phyloP scores from a whole-genome alignment of 2,888 invertebrate genomes.

The Diploptera punctata region DNA sequence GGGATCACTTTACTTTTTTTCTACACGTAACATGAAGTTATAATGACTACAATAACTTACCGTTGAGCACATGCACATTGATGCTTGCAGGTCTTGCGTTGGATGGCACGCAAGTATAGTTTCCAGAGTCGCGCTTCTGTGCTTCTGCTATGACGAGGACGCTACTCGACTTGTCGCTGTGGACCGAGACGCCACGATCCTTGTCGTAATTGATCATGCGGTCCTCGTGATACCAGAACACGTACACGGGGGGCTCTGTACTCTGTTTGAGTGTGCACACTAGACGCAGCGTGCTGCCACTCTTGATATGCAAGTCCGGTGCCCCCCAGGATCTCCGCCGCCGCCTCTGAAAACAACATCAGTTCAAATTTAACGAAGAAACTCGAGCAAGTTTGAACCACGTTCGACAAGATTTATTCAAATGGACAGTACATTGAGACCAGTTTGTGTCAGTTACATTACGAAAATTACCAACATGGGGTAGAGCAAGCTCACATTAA shows the following conservation, averaged over 20 bases:
- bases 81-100: slow-evolving; percentile 89
- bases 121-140: slow-evolving; percentile 77
- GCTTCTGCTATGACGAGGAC: slow-evolving; percentile 71
- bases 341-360: slow-evolving; percentile 61
- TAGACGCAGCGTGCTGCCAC: slow-evolving; percentile 72
- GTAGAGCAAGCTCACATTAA: no score
- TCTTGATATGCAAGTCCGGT: slow-evolving; percentile 73
- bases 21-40: not conserved
- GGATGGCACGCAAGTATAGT: slow-evolving; percentile 88
- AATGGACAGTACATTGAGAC: no score
- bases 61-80: slow-evolving; percentile 89
- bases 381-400: no score
- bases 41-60: no score
- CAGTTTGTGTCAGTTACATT: no score
- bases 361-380: no score
- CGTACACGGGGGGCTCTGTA: slow-evolving; percentile 68
- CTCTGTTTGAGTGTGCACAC: slow-evolving; percentile 73
- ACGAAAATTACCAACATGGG: no score
- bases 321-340: slow-evolving; percentile 74
- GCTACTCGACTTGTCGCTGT: slow-evolving; percentile 77
- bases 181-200: slow-evolving; percentile 86
- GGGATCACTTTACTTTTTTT: not conserved
- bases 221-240: slow-evolving; percentile 80
- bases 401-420: no score
- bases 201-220: slow-evolving; percentile 92